Percentiles rank a stretch among this genome's conserved stretches.
Conservation (phyloP, 2,113 vertebrate species). For the Pangasianodon gigas region DNA sequence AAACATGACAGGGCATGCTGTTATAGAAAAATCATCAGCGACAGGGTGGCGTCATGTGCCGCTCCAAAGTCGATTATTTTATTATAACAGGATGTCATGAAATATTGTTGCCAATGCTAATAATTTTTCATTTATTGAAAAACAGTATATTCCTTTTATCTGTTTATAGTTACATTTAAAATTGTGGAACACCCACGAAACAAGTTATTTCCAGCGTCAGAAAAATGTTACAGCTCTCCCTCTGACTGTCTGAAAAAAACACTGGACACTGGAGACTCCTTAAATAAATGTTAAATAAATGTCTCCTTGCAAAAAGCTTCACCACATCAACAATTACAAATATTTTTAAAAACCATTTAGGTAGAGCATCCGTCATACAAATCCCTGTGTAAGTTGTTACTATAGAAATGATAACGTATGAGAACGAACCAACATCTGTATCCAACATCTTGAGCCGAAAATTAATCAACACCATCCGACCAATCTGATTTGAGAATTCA, state of each 20-base stretch:
- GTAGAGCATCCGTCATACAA: not conserved
- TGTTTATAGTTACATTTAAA: not conserved
- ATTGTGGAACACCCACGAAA: not conserved
- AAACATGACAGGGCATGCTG: not conserved
- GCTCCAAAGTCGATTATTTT: not conserved
- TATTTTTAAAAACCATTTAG: not conserved
- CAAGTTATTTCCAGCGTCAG: not conserved
- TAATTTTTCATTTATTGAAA: not conserved
- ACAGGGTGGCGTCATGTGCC: not conserved
- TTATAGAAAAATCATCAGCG: not conserved
- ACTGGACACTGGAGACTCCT: not conserved
- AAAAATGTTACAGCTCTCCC: not conserved
- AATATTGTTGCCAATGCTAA: not conserved
- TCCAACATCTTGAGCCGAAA: not conserved
- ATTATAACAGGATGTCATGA: not conserved
- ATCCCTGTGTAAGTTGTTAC: not conserved
- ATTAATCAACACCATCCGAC: not conserved
- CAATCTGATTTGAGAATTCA: not conserved
- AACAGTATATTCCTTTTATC: not conserved
- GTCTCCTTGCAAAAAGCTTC: not conserved
- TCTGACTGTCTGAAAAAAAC: no score
- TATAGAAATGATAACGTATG: not conserved
- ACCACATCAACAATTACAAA: not conserved
- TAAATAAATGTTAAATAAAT: not conserved
- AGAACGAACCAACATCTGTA: not conserved